These are phyloP conservation scores for Eumacrocentrus americanus DNA, from an alignment of 2,888 invertebrate species.

Conservation along the genomic window DNA sequence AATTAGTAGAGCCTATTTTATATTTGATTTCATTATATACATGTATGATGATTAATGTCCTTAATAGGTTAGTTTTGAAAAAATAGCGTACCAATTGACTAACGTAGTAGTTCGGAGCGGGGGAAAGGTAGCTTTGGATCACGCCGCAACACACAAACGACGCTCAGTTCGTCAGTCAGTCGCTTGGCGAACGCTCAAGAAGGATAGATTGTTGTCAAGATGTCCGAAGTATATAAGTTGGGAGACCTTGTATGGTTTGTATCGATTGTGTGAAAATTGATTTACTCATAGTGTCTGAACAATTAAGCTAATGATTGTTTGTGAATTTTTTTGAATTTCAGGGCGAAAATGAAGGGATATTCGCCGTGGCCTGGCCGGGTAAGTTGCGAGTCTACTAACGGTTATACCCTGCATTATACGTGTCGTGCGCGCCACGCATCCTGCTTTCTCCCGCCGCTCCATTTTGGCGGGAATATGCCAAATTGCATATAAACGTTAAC, in stretches of 20 bases:
- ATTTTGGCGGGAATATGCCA: constrained; percentile 44
- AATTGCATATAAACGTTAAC: background rate
- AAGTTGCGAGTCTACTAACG: constrained; percentile 65
- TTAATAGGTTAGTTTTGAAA: background rate
- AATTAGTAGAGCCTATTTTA: background rate
- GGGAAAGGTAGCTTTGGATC: constrained; percentile 46
- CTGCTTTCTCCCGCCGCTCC: constrained; percentile 32
- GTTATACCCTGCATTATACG: constrained; percentile 53
- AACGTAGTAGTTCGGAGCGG: constrained; percentile 29
- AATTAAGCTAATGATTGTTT: constrained; percentile 31
- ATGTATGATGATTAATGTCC: background rate
- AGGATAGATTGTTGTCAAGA: constrained; percentile 42
- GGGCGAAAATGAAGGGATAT: constrained; percentile 98
- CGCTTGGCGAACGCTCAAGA: constrained; percentile 54
- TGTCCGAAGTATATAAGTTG: constrained; percentile 69
- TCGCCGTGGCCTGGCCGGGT: constrained; percentile 97
- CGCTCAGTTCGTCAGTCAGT: constrained; percentile 54
- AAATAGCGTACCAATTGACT: constrained; percentile 22
- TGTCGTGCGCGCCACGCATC: constrained; percentile 46
- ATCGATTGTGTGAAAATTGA: constrained; percentile 33
- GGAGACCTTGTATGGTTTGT: constrained; percentile 76
- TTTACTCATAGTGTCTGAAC: background rate
- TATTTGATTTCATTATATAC: background rate
- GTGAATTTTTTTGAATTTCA: constrained; percentile 64
- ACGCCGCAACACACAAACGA: constrained; percentile 54